Evolutionary conservation across 2,797 vertebrate genomes (phyloP).

Genomic region (Sebastes paucispinis): DNA sequence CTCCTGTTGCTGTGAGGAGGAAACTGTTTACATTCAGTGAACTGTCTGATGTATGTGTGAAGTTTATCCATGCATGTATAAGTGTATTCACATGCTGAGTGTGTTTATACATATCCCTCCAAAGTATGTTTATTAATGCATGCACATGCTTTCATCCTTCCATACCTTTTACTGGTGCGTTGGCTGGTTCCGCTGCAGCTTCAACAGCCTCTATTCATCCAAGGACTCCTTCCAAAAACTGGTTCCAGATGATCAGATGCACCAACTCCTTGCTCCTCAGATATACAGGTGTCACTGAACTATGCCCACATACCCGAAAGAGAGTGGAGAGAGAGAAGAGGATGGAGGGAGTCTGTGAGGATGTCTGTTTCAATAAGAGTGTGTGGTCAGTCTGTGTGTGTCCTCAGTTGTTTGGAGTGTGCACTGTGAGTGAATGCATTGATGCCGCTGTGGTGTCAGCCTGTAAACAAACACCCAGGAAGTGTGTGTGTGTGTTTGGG

Average conservation of each 20-base stretch:
- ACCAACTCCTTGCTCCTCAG: slow-evolving; percentile 33
- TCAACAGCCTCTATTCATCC: slow-evolving; percentile 8
- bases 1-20: slow-evolving; percentile 59
- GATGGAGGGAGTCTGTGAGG: slow-evolving; percentile 1
- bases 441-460: slow-evolving; percentile 20
- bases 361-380: slow-evolving; percentile 28
- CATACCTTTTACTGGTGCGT: slow-evolving; percentile 56
- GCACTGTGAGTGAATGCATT: slow-evolving; percentile 16
- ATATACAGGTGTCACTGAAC: slow-evolving; percentile 9
- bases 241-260: slow-evolving; percentile 47
- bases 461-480: slow-evolving; percentile 61
- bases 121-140: background rate
- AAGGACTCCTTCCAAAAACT: slow-evolving; percentile 7
- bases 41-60: slow-evolving; percentile 22
- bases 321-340: background rate
- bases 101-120: background rate
- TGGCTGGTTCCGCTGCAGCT: slow-evolving; percentile 44
- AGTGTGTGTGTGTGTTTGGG: slow-evolving; percentile 24
- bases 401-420: slow-evolving; percentile 13
- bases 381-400: background rate
- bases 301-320: slow-evolving; percentile 10
- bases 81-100: slow-evolving; percentile 2
- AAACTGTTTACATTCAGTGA: slow-evolving; percentile 51
- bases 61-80: slow-evolving; percentile 23
- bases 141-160: slow-evolving; percentile 2